Percentiles rank a stretch among this genome's conserved stretches.
These are phyloP conservation scores for Rhea pennata DNA, from an alignment of 2,113 vertebrate genomes.

Conservation along the genomic window DNA sequence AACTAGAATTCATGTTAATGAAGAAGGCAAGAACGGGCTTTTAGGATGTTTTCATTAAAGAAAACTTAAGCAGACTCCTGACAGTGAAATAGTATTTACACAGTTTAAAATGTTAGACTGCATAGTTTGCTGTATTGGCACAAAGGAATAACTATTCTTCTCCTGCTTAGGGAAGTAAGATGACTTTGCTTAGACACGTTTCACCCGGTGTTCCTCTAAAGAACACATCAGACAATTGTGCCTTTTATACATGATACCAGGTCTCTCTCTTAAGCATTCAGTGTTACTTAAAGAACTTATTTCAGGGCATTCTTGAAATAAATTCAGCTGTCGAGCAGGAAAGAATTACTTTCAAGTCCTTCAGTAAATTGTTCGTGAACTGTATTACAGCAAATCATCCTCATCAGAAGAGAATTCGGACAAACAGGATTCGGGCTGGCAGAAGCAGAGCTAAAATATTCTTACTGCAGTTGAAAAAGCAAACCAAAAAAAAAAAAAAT, in stretches of 20 bases:
- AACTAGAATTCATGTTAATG: not conserved
- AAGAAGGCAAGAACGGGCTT: not conserved
- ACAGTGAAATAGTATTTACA: not conserved
- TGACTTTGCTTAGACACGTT: not conserved
- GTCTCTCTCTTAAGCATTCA: not conserved
- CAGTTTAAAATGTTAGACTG: not conserved
- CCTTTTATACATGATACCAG: rapidly evolving
- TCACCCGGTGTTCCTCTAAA: not conserved
- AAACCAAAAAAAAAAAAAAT: not conserved
- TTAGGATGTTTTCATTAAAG: not conserved
- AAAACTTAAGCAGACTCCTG: not conserved
- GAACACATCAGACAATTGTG: not conserved
- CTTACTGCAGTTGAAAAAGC: conserved; percentile 21
- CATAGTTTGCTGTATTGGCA: not conserved
- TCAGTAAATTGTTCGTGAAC: not conserved
- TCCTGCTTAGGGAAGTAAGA: rapidly evolving
- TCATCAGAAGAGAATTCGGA: not conserved
- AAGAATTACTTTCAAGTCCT: not conserved
- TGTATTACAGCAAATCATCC: not conserved
- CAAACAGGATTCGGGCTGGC: conserved; percentile 44
- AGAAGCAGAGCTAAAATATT: conserved; percentile 42
- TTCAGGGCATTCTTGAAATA: not conserved
- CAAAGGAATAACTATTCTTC: not conserved
- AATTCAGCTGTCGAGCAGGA: not conserved
- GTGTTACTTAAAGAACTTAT: not conserved